These are phyloP conservation scores for Myzus persicae DNA, from an alignment of 1,140 invertebrate genomes.

Conservation along the genomic window DNA sequence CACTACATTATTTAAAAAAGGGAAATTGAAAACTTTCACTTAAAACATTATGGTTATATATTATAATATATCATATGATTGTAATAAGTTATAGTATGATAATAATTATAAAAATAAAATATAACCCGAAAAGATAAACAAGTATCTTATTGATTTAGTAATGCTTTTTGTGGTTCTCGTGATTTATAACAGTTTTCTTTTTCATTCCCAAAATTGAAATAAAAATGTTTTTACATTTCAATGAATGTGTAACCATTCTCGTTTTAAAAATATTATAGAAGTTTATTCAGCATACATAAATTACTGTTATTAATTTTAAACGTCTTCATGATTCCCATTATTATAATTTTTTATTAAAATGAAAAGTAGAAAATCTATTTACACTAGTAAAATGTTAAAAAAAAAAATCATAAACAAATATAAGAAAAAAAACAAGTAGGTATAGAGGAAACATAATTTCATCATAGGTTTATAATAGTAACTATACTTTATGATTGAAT, in stretches of 20 bases:
- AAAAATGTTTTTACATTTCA: background rate
- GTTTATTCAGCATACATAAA: too few relatives aligned
- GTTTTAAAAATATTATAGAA: background rate
- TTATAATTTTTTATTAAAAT: background rate
- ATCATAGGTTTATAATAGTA: background rate
- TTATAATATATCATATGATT: background rate
- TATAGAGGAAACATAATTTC: background rate
- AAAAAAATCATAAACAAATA: background rate
- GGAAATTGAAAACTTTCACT: background rate
- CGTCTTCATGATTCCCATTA: background rate
- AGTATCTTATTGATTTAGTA: too few relatives aligned
- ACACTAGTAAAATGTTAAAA: background rate
- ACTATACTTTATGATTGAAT: background rate
- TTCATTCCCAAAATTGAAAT: too few relatives aligned
- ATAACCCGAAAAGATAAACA: too few relatives aligned
- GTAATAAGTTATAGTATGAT: too few relatives aligned
- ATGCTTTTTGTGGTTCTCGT: too few relatives aligned
- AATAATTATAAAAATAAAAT: too few relatives aligned
- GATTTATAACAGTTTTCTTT: too few relatives aligned
- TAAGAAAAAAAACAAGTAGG: too few relatives aligned
- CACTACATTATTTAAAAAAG: background rate
- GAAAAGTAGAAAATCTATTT: background rate
- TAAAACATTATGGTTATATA: background rate
- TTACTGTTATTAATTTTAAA: too few relatives aligned
- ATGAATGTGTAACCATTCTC: background rate